Evolutionary conservation across 2,113 vertebrate genomes (phyloP).

Genomic region (Emydura subglobosa): DNA sequence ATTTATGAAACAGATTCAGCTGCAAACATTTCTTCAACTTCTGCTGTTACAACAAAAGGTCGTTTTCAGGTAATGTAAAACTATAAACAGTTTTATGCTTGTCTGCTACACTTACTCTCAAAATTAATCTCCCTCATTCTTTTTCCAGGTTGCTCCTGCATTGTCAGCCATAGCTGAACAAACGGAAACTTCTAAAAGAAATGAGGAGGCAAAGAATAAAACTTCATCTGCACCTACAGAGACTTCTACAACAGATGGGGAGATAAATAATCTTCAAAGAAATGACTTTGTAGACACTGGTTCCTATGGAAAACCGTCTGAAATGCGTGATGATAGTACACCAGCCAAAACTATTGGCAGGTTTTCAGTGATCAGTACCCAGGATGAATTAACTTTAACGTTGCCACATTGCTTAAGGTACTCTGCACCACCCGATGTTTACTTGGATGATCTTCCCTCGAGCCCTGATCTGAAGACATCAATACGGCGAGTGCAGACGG

Average conservation of each 20-base stretch:
- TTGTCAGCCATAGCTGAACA: background rate
- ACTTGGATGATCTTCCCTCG: slow-evolving; percentile 87
- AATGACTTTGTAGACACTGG: slow-evolving; percentile 24
- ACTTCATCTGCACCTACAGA: slow-evolving; percentile 35
- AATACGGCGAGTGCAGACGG: slow-evolving; percentile 83
- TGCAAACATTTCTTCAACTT: slow-evolving; percentile 28
- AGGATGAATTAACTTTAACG: slow-evolving; percentile 89
- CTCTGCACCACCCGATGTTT: slow-evolving; percentile 94
- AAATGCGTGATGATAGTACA: slow-evolving; percentile 52
- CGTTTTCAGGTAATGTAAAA: slow-evolving; percentile 81
- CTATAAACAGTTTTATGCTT: background rate
- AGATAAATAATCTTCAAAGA: slow-evolving; percentile 28
- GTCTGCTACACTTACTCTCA: background rate
- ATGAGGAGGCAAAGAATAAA: slow-evolving; percentile 70
- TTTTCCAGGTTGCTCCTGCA: slow-evolving; percentile 60
- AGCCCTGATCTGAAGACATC: slow-evolving; percentile 81
- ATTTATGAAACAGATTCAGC: slow-evolving; percentile 63
- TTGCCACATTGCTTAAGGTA: slow-evolving; percentile 87
- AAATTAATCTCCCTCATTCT: background rate
- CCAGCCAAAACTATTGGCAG: slow-evolving; percentile 91
- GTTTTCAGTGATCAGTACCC: slow-evolving; percentile 92
- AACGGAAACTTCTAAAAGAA: slow-evolving; percentile 63
- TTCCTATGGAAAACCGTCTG: slow-evolving; percentile 46
- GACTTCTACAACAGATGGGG: background rate
- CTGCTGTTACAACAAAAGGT: slow-evolving; percentile 9